phyloP scores from a whole-genome alignment of 53 echinoderm and acorn worm species.

The Henricia sp. region DNA sequence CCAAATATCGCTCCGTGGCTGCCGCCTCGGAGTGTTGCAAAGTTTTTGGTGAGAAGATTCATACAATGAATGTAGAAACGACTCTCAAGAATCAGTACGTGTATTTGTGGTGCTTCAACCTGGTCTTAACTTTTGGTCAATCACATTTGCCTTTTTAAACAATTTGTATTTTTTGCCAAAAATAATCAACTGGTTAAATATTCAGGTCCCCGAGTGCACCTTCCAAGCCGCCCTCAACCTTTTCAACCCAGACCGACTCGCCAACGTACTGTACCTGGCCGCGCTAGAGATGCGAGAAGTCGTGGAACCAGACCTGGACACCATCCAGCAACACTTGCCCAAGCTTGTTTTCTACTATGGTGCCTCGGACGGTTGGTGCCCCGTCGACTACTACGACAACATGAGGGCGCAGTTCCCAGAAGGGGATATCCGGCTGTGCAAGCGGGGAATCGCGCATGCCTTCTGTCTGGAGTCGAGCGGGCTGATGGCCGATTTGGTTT shows the following conservation, averaged over 20 bases:
- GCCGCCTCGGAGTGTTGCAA: no score
- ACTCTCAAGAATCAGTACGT: no score
- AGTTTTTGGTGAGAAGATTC: no score
- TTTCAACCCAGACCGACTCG: conserved; percentile 73
- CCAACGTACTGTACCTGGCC: conserved; percentile 82
- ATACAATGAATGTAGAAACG: no score
- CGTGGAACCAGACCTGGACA: conserved; percentile 63
- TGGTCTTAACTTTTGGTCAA: no score
- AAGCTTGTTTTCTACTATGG: conserved; percentile 93
- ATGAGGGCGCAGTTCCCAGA: conserved; percentile 79
- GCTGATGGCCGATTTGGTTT: conserved; percentile 87
- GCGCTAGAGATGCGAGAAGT: conserved; percentile 91
- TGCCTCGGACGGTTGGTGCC: conserved; percentile 86
- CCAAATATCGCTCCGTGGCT: no score
- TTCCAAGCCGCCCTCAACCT: conserved; percentile 74
- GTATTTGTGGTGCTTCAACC: no score
- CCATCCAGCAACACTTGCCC: conserved; percentile 67
- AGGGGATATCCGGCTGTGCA: conserved; percentile 82
- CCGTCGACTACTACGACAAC: conserved; percentile 76
- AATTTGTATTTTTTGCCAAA: no score
- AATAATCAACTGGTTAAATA: no score
- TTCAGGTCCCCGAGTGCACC: conserved; percentile 74
- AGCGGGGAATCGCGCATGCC: conserved; percentile 81
- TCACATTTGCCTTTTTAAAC: no score
- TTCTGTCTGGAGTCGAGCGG: conserved; percentile 87